These are phyloP conservation scores for Villa cingulata DNA, from an alignment of 2,888 invertebrate genomes.

Conservation along the genomic window DNA sequence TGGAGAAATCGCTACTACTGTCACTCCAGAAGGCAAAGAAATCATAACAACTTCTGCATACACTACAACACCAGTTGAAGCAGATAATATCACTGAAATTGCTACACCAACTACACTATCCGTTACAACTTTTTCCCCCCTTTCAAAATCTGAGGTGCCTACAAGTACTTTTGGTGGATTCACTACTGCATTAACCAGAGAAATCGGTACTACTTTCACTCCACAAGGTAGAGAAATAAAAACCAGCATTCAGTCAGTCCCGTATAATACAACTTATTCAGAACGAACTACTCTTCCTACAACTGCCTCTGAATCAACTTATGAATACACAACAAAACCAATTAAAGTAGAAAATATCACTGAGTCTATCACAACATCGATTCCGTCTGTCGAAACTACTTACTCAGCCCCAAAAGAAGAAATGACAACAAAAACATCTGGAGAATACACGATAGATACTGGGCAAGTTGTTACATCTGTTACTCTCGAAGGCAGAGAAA, in stretches of 20 bases:
- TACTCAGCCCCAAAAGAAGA: too few species aligned
- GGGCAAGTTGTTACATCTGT: not conserved
- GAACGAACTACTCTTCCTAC: too few species aligned
- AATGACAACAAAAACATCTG: too few species aligned
- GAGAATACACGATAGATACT: not conserved
- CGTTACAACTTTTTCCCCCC: constrained; percentile 1
- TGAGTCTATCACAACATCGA: too few species aligned
- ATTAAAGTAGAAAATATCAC: too few species aligned
- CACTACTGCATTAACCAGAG: constrained; percentile 2
- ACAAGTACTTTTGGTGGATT: not conserved
- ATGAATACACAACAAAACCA: too few species aligned
- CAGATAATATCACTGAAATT: not conserved
- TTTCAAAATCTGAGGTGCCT: not conserved
- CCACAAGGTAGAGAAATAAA: not conserved
- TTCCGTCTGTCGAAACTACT: too few species aligned
- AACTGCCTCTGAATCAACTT: too few species aligned
- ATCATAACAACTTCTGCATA: not conserved
- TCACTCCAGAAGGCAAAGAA: not conserved
- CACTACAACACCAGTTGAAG: not conserved
- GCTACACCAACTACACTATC: too few species aligned
- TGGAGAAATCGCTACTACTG: not conserved
- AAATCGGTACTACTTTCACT: constrained; percentile 3
- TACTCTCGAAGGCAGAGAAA: not conserved
- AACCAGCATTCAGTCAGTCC: too few species aligned
- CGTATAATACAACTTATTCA: too few species aligned